phyloP scores from a whole-genome alignment of 2,797 vertebrate species.

The Petrocephalus sullivani region DNA sequence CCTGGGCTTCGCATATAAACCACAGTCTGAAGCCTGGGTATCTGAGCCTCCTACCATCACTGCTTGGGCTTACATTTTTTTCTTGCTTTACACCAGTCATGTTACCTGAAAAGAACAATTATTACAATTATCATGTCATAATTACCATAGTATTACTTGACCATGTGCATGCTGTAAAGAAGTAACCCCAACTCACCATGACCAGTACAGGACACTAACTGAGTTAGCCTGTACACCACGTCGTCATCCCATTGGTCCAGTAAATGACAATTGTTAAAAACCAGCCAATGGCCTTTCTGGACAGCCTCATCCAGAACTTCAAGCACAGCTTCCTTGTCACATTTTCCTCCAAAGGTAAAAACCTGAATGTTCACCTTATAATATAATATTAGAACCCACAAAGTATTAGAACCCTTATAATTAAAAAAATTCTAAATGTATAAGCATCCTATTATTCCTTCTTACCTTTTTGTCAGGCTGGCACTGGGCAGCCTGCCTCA shows the following conservation, averaged over 20 bases:
- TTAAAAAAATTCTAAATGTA: neutral
- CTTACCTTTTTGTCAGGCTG: conserved; percentile 50
- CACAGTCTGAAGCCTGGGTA: conserved; percentile 69
- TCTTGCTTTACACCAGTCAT: conserved; percentile 22
- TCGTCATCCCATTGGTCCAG: conserved; percentile 61
- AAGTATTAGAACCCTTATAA: neutral
- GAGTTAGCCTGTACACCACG: conserved; percentile 47
- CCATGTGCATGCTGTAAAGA: conserved; percentile 26
- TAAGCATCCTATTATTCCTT: neutral
- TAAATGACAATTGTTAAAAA: conserved; percentile 73
- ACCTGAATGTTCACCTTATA: conserved; percentile 53
- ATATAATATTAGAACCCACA: too few species aligned
- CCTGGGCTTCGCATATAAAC: conserved; percentile 61
- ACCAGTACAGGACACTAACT: conserved; percentile 30
- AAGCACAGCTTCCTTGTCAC: conserved; percentile 45
- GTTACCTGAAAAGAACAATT: conserved; percentile 11
- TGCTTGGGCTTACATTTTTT: conserved; percentile 17
- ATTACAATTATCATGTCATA: conserved; percentile 20
- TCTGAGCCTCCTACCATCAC: conserved; percentile 7
- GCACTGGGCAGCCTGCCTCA: conserved; percentile 53
- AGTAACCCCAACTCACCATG: conserved; percentile 42
- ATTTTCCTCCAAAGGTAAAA: conserved; percentile 55
- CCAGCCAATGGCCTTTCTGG: conserved; percentile 69
- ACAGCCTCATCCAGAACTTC: conserved; percentile 50
- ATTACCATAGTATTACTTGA: neutral